A percentile compares a stretch with the other conserved stretches of the same genome.
Evolutionary conservation across 2,888 invertebrate species (phyloP).

Genomic region (Clusia tigrina): DNA sequence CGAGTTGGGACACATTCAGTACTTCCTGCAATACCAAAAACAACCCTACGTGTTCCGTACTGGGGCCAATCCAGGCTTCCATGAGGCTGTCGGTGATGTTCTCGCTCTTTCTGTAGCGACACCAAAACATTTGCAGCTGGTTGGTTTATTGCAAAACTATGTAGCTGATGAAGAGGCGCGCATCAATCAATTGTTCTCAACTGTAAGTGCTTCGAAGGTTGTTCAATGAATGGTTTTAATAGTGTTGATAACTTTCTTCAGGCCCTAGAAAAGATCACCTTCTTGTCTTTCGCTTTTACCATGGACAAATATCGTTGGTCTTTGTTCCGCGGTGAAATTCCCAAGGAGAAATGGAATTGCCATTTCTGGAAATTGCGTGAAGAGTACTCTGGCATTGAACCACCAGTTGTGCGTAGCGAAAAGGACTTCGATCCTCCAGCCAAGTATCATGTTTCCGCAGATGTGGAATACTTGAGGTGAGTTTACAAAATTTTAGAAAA

Average conservation of each 20-base stretch:
- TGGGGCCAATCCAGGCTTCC: constrained; percentile 73
- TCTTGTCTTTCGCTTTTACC: constrained; percentile 75
- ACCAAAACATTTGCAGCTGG: constrained; percentile 75
- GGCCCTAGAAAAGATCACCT: constrained; percentile 75
- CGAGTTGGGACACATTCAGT: constrained; percentile 76
- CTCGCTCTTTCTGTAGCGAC: constrained; percentile 75
- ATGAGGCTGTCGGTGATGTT: constrained; percentile 79
- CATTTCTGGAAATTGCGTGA: constrained; percentile 74
- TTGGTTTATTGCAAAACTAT: constrained; percentile 71
- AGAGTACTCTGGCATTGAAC: constrained; percentile 72
- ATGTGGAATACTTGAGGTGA: constrained; percentile 76
- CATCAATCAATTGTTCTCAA: constrained; percentile 74
- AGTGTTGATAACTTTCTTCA: constrained; percentile 39
- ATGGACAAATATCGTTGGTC: constrained; percentile 77
- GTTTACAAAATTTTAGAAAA: too few relatives aligned
- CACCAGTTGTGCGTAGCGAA: constrained; percentile 72
- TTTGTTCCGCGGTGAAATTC: constrained; percentile 71
- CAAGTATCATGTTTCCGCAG: constrained; percentile 77
- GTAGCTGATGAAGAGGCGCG: constrained; percentile 71
- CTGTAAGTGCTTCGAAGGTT: constrained; percentile 63
- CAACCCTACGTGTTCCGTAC: constrained; percentile 69
- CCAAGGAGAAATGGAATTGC: constrained; percentile 71
- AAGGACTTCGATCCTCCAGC: constrained; percentile 79
- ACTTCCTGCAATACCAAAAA: constrained; percentile 72
- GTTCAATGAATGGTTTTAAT: not conserved